Evolutionary conservation across 2,888 invertebrate species (phyloP).

Genomic region (Melipona bicolor): DNA sequence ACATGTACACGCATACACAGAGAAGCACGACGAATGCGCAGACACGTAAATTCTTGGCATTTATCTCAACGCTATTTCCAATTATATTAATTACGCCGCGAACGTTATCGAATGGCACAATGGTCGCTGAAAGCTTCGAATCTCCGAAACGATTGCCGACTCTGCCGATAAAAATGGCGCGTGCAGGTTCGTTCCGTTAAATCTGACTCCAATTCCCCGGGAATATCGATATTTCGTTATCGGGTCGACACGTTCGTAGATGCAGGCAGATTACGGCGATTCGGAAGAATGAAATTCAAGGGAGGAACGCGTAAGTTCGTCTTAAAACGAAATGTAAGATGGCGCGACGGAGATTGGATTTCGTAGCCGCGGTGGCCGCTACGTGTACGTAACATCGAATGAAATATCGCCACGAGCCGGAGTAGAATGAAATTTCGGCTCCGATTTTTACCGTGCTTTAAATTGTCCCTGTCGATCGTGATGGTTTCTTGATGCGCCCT

Average conservation of each 20-base stretch:
- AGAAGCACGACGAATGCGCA: too few species aligned
- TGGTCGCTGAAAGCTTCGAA: background rate
- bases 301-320: background rate
- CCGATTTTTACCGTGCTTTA: constrained; percentile 80
- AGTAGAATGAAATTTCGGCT: constrained; percentile 17
- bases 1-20: background rate
- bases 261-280: too few species aligned
- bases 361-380: background rate
- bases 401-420: background rate
- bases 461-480: constrained; percentile 82
- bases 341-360: background rate
- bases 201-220: background rate
- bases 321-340: background rate
- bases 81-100: constrained; percentile 37
- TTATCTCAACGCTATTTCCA: constrained; percentile 9
- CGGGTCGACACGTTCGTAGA: background rate
- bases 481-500: constrained; percentile 83
- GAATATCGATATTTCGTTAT: background rate
- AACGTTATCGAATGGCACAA: constrained; percentile 14
- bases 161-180: background rate
- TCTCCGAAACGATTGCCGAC: background rate
- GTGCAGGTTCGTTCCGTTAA: background rate
- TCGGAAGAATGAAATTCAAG: background rate
- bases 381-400: background rate
- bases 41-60: constrained; percentile 29